Base-by-base conservation (phyloP, 2,797 vertebrate genomes). In the Scleropages formosus region DNA sequence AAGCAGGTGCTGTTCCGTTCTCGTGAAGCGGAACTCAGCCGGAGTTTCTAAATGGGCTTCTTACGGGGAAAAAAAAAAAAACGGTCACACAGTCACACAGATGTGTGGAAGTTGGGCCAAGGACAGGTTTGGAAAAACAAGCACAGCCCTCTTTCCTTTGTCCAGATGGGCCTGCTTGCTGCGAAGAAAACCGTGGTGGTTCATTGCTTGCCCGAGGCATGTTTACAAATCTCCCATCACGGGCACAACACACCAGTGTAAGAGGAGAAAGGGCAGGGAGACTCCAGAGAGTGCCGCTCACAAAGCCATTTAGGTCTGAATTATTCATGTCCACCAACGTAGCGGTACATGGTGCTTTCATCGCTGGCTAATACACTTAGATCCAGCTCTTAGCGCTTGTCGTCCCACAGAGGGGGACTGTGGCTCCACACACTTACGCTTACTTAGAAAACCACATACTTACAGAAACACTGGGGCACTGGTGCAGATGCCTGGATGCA, bases 81-180 rank as follows among this genome's bases (percentile, higher is more conserved):
- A n/a, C n/a, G n/a, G n/a, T n/a, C n/a, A n/a, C n/a, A n/a, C n/a
- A n/a, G 3, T 18, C 39, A 13, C 39, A 39, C 44, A 68, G 66
- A 24, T 68, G 66, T 68, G 44, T 47, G n/a, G 11, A 44, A 26
- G 66, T 44, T 22, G 15, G 12, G 3, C 24, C 8, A n/a, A 49
- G 47, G 20, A 68, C 66, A 68, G 44, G 20, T 47, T 51, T 65
- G 46, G 65, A 49, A 49, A 67, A 67, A 64, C 62, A 67, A 67
- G 49, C 12, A 67, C n/a, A 12, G 31, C 46, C 31, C 44, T 1
- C 49, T 51, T 67, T n/a, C 46, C 65, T 67, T 65, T 4, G 44
- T 67, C 65, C 65, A 67, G 65, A 67, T 67, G 65, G 65, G 66
- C 66, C 1, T 68, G 46, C 49, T 47, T 68, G 68, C n/a, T 24